Conservation (phyloP, 2,888 invertebrate species). For the Dynastes grantii region DNA sequence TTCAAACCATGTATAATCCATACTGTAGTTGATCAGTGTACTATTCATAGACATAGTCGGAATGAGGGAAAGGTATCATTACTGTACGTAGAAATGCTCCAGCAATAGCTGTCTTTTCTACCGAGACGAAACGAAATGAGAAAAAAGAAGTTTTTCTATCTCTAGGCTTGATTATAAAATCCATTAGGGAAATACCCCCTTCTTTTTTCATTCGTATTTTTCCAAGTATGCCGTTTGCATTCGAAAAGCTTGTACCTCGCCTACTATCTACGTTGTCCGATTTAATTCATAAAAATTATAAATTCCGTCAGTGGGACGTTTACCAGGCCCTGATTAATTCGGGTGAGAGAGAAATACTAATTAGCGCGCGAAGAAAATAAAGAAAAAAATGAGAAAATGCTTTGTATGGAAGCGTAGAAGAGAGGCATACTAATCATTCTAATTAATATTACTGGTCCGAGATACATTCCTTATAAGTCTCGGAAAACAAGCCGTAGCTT, state of each 20-base stretch:
- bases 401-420: neutral
- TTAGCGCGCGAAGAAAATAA: neutral
- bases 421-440: neutral
- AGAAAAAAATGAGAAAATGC: neutral
- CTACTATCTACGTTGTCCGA: neutral
- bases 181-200: neutral
- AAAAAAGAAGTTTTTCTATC: too few species aligned
- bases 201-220: too few species aligned
- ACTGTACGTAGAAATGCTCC: too few species aligned
- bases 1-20: too few species aligned
- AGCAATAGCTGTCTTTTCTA: too few species aligned
- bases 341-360: too few species aligned
- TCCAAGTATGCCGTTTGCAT: neutral
- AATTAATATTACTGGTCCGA: neutral
- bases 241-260: neutral
- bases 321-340: neutral
- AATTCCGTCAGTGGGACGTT: neutral
- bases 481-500: too few species aligned
- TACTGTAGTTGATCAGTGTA: too few species aligned
- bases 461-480: too few species aligned
- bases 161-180: neutral
- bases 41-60: too few species aligned
- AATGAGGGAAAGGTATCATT: too few species aligned
- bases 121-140: too few species aligned
- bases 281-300: conserved; percentile 12